phyloP scores from a whole-genome alignment of 2,113 vertebrate species.

The Cepphus grylle region DNA sequence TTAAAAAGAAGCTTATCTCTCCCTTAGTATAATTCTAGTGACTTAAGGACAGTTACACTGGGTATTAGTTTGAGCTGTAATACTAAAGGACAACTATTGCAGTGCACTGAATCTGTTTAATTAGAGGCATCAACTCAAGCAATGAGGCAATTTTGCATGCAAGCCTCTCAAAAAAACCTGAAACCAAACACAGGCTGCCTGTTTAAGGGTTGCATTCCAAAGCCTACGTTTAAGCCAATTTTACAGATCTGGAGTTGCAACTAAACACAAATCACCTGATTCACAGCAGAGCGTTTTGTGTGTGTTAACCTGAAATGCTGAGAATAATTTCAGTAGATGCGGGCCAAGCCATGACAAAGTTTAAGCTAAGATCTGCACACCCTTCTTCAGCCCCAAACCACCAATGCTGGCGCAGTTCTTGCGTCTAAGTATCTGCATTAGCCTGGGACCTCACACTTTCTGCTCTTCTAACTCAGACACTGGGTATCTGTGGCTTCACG shows the following conservation, averaged over 20 bases:
- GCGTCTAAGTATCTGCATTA: background rate
- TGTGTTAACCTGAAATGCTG: background rate
- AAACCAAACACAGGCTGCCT: slow-evolving; percentile 14
- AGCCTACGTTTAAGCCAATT: background rate
- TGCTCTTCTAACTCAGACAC: background rate
- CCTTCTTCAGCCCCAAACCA: background rate
- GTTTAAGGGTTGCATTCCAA: slow-evolving; percentile 21
- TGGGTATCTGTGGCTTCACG: background rate
- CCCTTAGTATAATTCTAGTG: background rate
- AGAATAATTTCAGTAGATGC: background rate
- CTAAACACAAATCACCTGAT: slow-evolving; percentile 38
- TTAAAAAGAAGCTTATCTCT: background rate
- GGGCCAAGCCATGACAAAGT: background rate
- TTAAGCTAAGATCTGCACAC: background rate
- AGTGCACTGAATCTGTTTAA: background rate
- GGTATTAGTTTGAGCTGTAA: background rate
- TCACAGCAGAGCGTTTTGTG: background rate
- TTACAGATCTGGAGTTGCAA: background rate
- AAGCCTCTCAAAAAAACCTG: slow-evolving; percentile 19
- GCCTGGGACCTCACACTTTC: background rate
- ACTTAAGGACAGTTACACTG: background rate
- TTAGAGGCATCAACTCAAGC: background rate
- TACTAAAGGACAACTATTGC: background rate
- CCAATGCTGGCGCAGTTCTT: background rate
- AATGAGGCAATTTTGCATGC: background rate